Conservation (phyloP, 2,113 vertebrate species). For the Scopus umbretta region DNA sequence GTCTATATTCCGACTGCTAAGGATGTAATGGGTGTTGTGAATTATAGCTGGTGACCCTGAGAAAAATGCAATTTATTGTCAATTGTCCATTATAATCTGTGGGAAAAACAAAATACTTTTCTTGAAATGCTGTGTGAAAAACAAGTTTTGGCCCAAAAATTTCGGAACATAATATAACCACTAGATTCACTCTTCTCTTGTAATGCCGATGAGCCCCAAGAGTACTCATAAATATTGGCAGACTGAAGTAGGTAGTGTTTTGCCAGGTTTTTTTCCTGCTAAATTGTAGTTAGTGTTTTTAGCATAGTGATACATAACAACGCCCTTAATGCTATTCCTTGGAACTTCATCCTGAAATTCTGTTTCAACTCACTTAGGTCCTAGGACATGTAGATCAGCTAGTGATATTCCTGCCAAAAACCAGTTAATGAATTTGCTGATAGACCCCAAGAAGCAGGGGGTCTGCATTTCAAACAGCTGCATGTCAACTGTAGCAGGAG, state of each 20-base stretch:
- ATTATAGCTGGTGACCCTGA: conserved; percentile 2
- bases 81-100: conserved; percentile 35
- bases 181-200: conserved; percentile 7
- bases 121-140: conserved; percentile 31
- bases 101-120: conserved; percentile 59
- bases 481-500: not conserved
- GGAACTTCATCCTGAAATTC: conserved; percentile 3
- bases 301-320: conserved; percentile 31
- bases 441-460: not conserved
- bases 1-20: not conserved
- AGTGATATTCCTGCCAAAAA: not conserved
- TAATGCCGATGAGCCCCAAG: conserved; percentile 25
- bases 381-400: not conserved
- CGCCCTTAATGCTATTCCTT: conserved; percentile 25
- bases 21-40: not conserved
- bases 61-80: conserved; percentile 38
- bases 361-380: conserved; percentile 29
- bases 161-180: conserved; percentile 15
- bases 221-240: conserved; percentile 42
- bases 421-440: not conserved
- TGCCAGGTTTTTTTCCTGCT: conserved; percentile 50
- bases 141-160: conserved; percentile 37
- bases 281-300: conserved; percentile 44
- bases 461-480: not conserved
- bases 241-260: conserved; percentile 8